Evolutionary conservation across 2,888 invertebrate species (phyloP).

Genomic region (Drosophila quinaria): DNA sequence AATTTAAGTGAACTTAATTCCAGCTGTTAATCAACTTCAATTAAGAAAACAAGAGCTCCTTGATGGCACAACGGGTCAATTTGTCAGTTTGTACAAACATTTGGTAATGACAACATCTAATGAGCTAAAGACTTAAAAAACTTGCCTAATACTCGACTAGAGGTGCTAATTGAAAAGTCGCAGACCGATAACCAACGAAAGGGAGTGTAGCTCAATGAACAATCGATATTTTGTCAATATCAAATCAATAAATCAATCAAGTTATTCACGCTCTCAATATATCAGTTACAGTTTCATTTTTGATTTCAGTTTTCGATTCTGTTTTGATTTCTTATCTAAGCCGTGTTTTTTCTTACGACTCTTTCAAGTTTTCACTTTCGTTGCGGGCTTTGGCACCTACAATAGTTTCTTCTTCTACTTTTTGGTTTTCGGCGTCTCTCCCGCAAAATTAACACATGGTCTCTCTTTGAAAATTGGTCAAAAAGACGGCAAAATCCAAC

Average conservation of each 20-base stretch:
- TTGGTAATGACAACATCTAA: constrained; percentile 8
- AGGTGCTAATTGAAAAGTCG: constrained; percentile 63
- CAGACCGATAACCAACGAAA: constrained; percentile 51
- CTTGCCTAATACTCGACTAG: constrained; percentile 28
- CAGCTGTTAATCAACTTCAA: constrained; percentile 17
- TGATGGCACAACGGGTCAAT: constrained; percentile 8
- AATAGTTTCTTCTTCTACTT: constrained; percentile 7
- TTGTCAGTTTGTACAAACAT: constrained; percentile 14
- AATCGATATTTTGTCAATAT: constrained; percentile 17
- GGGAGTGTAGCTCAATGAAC: constrained; percentile 57
- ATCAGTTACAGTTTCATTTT: constrained; percentile 1
- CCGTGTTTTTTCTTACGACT: constrained; percentile 2
- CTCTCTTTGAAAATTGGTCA: constrained; percentile 44
- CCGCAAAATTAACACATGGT: constrained; percentile 41
- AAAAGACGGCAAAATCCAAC: constrained; percentile 17
- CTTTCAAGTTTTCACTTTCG: constrained; percentile 52
- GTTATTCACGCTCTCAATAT: constrained; percentile 30
- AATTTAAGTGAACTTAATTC: background rate
- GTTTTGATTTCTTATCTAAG: constrained; percentile 16
- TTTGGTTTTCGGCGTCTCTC: constrained; percentile 20
- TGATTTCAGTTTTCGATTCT: constrained; percentile 9
- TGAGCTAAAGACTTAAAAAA: constrained; percentile 1
- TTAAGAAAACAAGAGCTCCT: constrained; percentile 25
- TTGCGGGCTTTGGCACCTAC: constrained; percentile 29
- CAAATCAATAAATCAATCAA: constrained; percentile 35